Conservation (phyloP, 2,797 vertebrate species). For the Odontamblyopus lacepedii region DNA sequence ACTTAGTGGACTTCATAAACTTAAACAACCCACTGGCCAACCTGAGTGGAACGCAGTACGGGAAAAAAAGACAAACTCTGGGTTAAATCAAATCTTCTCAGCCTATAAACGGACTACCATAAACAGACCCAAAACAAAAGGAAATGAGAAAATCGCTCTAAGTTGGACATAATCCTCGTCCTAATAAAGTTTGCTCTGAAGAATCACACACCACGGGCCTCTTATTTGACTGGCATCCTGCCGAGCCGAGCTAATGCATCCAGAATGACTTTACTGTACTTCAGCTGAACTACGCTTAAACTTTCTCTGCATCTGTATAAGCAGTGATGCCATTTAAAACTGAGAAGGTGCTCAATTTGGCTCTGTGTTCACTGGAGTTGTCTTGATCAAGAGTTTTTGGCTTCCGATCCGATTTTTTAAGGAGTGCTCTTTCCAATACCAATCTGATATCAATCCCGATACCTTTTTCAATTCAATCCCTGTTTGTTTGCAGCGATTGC, state of each 20-base stretch:
- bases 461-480: no score
- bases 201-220: conserved; percentile 26
- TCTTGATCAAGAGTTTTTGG: no score
- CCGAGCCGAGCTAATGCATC: not conserved
- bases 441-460: no score
- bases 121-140: conserved; percentile 18
- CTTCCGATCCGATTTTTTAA: no score
- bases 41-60: not conserved
- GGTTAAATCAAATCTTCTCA: conserved; percentile 8
- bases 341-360: not conserved
- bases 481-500: no score
- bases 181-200: conserved; percentile 36
- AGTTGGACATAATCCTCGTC: conserved; percentile 18
- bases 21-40: not conserved
- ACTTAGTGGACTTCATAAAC: not conserved
- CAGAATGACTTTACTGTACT: conserved; percentile 11
- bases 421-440: no score
- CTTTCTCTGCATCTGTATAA: not conserved
- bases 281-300: conserved; percentile 5
- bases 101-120: not conserved
- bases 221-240: conserved; percentile 9
- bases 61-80: not conserved
- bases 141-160: conserved; percentile 15
- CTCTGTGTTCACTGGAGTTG: not conserved
- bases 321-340: not conserved